A percentile compares a stretch with the other conserved stretches of the same genome.
Evolutionary conservation across 2,888 invertebrate genomes (phyloP).

Genomic region (Emmelina monodactyla): DNA sequence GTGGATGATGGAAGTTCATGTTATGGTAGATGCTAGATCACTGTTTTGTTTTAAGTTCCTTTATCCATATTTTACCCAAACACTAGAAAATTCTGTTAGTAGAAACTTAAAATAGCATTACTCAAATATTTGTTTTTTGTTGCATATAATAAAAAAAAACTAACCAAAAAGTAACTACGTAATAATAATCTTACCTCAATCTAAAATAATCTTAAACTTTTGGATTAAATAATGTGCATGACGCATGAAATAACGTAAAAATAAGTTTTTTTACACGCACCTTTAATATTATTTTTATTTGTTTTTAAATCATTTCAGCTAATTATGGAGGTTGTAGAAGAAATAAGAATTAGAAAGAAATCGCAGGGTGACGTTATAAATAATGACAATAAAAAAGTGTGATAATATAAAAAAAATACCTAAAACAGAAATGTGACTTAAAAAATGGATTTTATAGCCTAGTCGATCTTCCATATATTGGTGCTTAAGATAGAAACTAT

Average conservation of each 20-base stretch:
- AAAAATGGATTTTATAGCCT: constrained; percentile 17
- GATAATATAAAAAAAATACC: constrained; percentile 2
- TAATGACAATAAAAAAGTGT: constrained; percentile 30
- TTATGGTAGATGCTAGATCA: too few relatives aligned
- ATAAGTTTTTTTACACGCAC: background rate
- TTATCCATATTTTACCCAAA: too few relatives aligned
- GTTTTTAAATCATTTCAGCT: constrained; percentile 54
- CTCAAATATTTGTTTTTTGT: too few relatives aligned
- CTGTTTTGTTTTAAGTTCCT: too few relatives aligned
- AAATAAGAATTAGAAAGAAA: constrained; percentile 62
- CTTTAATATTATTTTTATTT: constrained; percentile 13
- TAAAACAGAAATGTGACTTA: background rate
- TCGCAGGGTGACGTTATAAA: constrained; percentile 44
- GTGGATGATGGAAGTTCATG: constrained; percentile 45
- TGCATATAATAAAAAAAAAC: too few relatives aligned
- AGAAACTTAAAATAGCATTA: too few relatives aligned
- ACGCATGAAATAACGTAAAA: background rate
- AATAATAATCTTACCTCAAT: too few relatives aligned
- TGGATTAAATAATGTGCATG: too few relatives aligned
- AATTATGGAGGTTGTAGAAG: constrained; percentile 63
- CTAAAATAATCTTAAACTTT: too few relatives aligned
- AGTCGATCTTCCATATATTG: constrained; percentile 21
- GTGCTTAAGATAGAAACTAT: constrained; percentile 23
- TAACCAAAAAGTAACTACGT: too few relatives aligned
- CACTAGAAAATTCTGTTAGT: too few relatives aligned